phyloP scores from a whole-genome alignment of 2,797 vertebrate genomes.

The Odontamblyopus rebecca region DNA sequence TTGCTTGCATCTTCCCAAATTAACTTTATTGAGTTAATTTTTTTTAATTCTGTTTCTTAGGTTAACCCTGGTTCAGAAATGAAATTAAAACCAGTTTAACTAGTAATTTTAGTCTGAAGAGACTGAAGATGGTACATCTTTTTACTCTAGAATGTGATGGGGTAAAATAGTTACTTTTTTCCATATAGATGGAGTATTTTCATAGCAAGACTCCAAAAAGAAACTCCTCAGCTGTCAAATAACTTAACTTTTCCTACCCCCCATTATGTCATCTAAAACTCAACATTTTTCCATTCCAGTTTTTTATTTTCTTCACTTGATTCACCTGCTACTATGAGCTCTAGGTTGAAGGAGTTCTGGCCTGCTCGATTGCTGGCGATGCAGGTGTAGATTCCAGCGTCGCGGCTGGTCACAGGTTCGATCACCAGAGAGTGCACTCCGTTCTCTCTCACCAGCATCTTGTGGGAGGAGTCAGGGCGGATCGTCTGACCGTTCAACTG shows the following conservation, averaged over 20 bases:
- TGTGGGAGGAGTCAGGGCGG: slow-evolving; percentile 90
- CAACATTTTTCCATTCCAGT: neutral
- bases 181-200: too few species aligned
- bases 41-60: too few species aligned
- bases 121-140: too few species aligned
- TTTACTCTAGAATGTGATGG: too few species aligned
- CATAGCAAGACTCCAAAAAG: too few species aligned
- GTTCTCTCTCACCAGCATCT: slow-evolving; percentile 97
- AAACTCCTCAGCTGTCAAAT: too few species aligned
- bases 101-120: too few species aligned
- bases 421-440: slow-evolving; percentile 96
- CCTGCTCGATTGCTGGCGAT: slow-evolving; percentile 94
- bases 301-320: neutral
- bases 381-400: slow-evolving; percentile 95
- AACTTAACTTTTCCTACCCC: too few species aligned
- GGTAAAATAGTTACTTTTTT: neutral
- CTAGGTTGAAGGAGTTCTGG: slow-evolving; percentile 96
- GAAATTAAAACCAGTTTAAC: too few species aligned
- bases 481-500: slow-evolving; percentile 91
- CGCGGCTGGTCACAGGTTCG: slow-evolving; percentile 90
- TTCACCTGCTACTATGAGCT: slow-evolving; percentile 94
- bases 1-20: neutral
- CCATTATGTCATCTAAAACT: too few species aligned
- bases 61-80: too few species aligned
- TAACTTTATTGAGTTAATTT: too few species aligned